A percentile compares a stretch with the other conserved stretches of the same genome.
Evolutionary conservation across 2,797 vertebrate genomes (phyloP).

Genomic region (Coreius guichenoti): DNA sequence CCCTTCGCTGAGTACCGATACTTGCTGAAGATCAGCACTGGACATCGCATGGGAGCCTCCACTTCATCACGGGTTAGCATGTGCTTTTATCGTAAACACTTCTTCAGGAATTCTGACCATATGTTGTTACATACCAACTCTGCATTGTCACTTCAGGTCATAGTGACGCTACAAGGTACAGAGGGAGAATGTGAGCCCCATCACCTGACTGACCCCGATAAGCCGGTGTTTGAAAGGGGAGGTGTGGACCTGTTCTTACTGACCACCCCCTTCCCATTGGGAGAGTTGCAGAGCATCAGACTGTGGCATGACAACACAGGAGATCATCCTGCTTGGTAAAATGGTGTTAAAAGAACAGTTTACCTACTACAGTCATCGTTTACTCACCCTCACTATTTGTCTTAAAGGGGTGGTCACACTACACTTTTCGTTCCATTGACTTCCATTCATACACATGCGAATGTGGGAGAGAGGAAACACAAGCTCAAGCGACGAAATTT

Average conservation of each 20-base stretch:
- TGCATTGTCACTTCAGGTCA: slow-evolving; percentile 77
- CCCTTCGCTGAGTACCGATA: slow-evolving; percentile 91
- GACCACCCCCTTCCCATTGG: slow-evolving; percentile 91
- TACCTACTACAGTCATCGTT: background rate
- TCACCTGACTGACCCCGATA: slow-evolving; percentile 83
- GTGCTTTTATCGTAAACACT: background rate
- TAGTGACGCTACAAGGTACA: slow-evolving; percentile 85
- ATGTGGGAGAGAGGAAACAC: background rate
- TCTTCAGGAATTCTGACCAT: background rate
- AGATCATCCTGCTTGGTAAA: slow-evolving; percentile 85
- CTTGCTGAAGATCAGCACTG: slow-evolving; percentile 89
- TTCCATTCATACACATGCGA: background rate
- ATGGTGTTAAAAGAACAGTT: background rate
- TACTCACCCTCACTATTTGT: background rate
- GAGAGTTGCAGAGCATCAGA: slow-evolving; percentile 87
- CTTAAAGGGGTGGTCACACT: background rate
- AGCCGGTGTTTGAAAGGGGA: slow-evolving; percentile 88
- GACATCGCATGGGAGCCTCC: slow-evolving; percentile 87
- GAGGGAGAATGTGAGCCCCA: slow-evolving; percentile 95
- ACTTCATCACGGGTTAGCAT: slow-evolving; percentile 89
- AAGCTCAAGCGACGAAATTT: too few relatives aligned
- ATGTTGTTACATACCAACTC: slow-evolving; percentile 31
- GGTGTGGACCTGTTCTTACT: slow-evolving; percentile 89
- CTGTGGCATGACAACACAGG: slow-evolving; percentile 97
- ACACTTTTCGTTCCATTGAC: background rate